Base-by-base conservation (phyloP, 2,113 vertebrate species). In the Pyrgilauda ruficollis region DNA sequence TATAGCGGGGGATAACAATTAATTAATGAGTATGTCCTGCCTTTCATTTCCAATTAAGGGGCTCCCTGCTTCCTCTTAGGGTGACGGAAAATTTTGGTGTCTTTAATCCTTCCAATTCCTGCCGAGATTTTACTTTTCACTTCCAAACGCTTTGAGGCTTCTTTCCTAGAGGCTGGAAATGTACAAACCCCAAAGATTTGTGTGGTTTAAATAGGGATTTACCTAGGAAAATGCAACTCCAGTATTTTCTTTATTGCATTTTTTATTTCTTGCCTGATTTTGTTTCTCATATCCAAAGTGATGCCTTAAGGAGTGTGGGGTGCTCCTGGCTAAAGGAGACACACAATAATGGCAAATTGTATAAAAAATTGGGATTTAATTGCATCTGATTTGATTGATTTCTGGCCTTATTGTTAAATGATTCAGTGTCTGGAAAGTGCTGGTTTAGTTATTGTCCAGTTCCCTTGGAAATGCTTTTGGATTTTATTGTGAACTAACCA, bases 401-500 rank as follows among this genome's bases (percentile, higher is more conserved):
- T 82, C 44, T 84, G 74, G 41, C 35, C 50, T 67, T 84, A 33
- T 55, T 61, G 52, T 33, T 22, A 55, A 90, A 67, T 37, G 23
- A 41, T 56, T 88, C 43, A 21, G 31, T 75, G 31, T 64, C 62
- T 53, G 53, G 43, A 50, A 87, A 87, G 52, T 47, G 41, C 37
- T 66, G 9, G 30, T 86, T 89, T 69, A 87, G 59, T 80, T 75
- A 81, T 81, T 81, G 44, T 39, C 91, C 56, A 16, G 59, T 80
- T 95, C 79, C 87, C 73, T 89, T 96, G 91, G 66, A 90, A 93
- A 91, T 85, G 64, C 53, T 81, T 96, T 96, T 63, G 59, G 80
- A 75, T 82, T 83, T 76, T 94, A 93, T 77, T 20, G 37, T 47
- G 28, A 82, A 61, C 55, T 80, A 69, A 91, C 68, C 61, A 87